Percentiles rank a stretch among this genome's conserved stretches.
phyloP scores from a whole-genome alignment of 2,113 vertebrate species.

The Collichthys lucidus region DNA sequence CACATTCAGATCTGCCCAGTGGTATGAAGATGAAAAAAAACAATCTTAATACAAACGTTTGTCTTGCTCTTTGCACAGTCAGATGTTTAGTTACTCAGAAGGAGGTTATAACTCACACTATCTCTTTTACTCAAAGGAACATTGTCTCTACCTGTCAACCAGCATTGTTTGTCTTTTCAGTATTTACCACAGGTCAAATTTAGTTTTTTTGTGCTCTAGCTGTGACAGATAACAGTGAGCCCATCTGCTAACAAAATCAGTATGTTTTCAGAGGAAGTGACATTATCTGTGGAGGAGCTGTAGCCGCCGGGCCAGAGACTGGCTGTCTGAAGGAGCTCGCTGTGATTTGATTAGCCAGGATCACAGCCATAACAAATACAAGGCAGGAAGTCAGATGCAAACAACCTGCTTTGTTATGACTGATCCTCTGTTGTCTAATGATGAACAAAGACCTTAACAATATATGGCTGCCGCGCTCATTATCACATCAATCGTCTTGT shows the following conservation, averaged over 20 bases:
- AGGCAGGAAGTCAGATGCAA: slow-evolving; percentile 44
- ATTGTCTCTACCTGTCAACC: slow-evolving; percentile 36
- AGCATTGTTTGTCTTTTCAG: slow-evolving; percentile 21
- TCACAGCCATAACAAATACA: slow-evolving; percentile 57
- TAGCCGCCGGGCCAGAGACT: slow-evolving; percentile 43
- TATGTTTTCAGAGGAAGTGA: slow-evolving; percentile 69
- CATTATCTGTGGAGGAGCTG: slow-evolving; percentile 58
- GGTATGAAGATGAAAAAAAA: slow-evolving; percentile 2
- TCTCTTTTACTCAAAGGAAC: slow-evolving; percentile 33
- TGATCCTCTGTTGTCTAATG: neutral
- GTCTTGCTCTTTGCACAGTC: slow-evolving; percentile 35
- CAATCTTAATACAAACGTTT: slow-evolving; percentile 29
- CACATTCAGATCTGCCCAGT: neutral
- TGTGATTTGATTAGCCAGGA: slow-evolving; percentile 58
- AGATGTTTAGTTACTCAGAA: slow-evolving; percentile 21
- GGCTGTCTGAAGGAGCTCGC: slow-evolving; percentile 52
- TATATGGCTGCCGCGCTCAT: neutral
- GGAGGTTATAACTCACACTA: slow-evolving; percentile 37
- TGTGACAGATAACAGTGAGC: slow-evolving; percentile 55
- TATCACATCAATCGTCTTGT: neutral
- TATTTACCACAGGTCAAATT: slow-evolving; percentile 36
- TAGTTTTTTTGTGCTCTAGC: slow-evolving; percentile 9
- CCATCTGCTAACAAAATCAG: slow-evolving; percentile 47
- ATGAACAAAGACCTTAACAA: neutral
- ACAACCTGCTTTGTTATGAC: slow-evolving; percentile 19